phyloP scores from a whole-genome alignment of 2,797 vertebrate species.

The Potorous gilbertii region DNA sequence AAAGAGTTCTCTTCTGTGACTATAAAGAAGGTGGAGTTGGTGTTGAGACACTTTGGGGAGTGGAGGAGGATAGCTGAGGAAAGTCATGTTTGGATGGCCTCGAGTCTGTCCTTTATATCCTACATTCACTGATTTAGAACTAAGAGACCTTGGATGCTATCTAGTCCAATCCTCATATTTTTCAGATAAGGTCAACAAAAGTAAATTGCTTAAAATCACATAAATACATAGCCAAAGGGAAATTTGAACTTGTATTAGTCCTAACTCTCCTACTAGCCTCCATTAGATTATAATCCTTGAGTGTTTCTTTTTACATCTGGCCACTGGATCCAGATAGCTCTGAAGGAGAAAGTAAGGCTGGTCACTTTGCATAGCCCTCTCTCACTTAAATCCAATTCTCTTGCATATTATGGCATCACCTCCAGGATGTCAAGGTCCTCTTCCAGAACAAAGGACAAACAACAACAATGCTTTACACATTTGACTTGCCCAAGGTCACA shows the following conservation, averaged over 20 bases:
- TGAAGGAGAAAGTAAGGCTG: too few species aligned
- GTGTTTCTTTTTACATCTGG: neutral
- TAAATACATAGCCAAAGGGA: neutral
- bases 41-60: neutral
- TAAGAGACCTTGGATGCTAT: neutral
- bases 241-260: neutral
- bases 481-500: neutral
- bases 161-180: neutral
- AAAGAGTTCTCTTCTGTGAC: neutral
- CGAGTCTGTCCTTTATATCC: neutral
- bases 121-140: neutral
- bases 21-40: neutral
- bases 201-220: neutral
- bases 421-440: too few species aligned
- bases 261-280: neutral
- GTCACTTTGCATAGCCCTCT: too few species aligned
- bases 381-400: too few species aligned
- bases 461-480: neutral
- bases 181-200: neutral
- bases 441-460: too few species aligned
- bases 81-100: neutral
- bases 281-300: neutral
- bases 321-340: too few species aligned
- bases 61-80: neutral
- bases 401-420: too few species aligned